Evolutionary conservation across 30 jellyfish, hydroid and myxozoan species (phyloP).

Genomic region (Turritopsis rubra): DNA sequence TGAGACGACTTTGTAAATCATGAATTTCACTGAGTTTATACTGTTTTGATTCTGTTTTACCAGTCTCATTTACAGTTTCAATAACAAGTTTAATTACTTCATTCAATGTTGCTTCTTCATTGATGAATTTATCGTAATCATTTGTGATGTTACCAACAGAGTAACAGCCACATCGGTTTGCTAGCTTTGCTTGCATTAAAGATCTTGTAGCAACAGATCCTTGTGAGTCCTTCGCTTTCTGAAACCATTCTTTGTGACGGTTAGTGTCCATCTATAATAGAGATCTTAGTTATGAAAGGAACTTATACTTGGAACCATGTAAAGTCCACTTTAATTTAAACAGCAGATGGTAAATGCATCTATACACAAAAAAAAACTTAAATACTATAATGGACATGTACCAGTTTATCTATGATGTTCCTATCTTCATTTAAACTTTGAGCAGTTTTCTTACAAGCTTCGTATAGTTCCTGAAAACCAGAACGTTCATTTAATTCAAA

Average conservation of each 20-base stretch:
- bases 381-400: too few species aligned
- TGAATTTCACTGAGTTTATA: conserved; percentile 32
- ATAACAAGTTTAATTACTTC: conserved; percentile 2
- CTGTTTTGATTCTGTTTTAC: conserved; percentile 4
- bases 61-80: background rate
- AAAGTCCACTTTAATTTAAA: too few species aligned
- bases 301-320: too few species aligned
- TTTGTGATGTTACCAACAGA: conserved; percentile 40
- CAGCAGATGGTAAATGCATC: too few species aligned
- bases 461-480: conserved; percentile 38
- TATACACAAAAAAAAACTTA: too few species aligned
- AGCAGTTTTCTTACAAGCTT: conserved; percentile 30
- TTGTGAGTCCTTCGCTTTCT: conserved; percentile 48
- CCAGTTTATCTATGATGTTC: conserved; percentile 43
- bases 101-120: conserved; percentile 23
- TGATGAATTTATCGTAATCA: conserved; percentile 18
- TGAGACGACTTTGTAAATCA: conserved; percentile 58
- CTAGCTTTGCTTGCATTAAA: conserved; percentile 58
- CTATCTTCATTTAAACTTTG: conserved; percentile 24
- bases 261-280: conserved; percentile 61
- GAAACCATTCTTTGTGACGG: conserved; percentile 58
- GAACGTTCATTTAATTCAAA: conserved; percentile 30
- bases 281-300: too few species aligned
- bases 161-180: conserved; percentile 54
- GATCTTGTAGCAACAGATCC: conserved; percentile 68